Base-by-base conservation (phyloP, 2,888 invertebrate genomes). In the Drosophila eohydei region DNA sequence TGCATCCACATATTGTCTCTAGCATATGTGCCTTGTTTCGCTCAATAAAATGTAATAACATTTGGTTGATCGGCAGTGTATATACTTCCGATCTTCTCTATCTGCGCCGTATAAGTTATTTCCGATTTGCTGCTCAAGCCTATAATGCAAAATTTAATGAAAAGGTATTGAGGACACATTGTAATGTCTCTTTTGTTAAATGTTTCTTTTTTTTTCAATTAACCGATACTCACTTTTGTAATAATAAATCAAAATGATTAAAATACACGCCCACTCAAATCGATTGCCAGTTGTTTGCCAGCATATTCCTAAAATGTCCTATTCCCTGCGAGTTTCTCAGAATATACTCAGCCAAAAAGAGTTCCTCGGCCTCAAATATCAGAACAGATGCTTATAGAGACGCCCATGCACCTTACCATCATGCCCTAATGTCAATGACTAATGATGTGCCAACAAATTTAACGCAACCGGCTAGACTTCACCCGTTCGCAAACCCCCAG, bases 401-500 rank as follows among this genome's bases (percentile, higher is more conserved):
- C 43, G 65, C 54, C 63, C 58, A 51, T 65, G 68, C 64, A 81
- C 71, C 80, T 71, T 71, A 68, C 61, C 57, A 74, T 2, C 26
- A 69, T 71, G 12, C 58, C 34, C 67, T 50, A 81, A 61, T 60
- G 46, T 72, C 87, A 72, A 36, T 87, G 83, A 88, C 91, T 92
- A 91, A 91, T 92, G 90, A 91, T 91, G 86, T 91, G 91, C 89
- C 90, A 91, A 88, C 90, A 91, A 91, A 89, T 89, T 91, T 79
- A 89, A 90, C 83, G 90, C 88, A 83, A 90, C 88, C 84, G 80
- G 86, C 80, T 88, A 76, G 55, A 69, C 60, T 55, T 61, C 40
- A 38, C 56, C 61, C 56, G 56, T 60, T 71, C 16, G 32, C 43
- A 4, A 21, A 12, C n/a, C 62, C 50, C 40, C 21, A 54, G 59